Conservation (phyloP, 2,888 invertebrate genomes). For the Phortica okadai region DNA sequence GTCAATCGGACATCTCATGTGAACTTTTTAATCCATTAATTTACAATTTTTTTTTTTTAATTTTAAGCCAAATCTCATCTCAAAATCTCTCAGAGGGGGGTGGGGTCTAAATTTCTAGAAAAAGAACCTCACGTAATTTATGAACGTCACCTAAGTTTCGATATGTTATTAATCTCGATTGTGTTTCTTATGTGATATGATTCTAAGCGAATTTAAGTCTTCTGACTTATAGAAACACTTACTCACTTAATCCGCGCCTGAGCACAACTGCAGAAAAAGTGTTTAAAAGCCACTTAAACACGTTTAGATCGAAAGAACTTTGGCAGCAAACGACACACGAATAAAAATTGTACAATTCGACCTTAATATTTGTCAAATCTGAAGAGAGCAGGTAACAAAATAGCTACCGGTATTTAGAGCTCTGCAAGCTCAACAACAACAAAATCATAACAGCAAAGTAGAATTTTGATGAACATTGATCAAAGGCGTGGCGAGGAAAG, state of each 20-base stretch:
- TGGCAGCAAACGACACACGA: background rate
- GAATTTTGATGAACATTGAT: slow-evolving; percentile 39
- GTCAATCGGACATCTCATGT: too few species aligned
- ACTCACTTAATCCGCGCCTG: background rate
- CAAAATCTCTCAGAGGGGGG: too few species aligned
- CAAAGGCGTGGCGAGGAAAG: slow-evolving; percentile 42
- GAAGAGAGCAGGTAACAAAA: slow-evolving; percentile 6
- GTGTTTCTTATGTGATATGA: too few species aligned
- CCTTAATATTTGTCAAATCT: slow-evolving; percentile 33
- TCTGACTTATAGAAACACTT: too few species aligned
- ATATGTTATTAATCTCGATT: too few species aligned
- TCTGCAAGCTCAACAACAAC: slow-evolving; percentile 52
- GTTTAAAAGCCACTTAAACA: slow-evolving; percentile 19
- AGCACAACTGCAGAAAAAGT: background rate
- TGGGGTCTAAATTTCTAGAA: too few species aligned
- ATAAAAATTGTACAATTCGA: background rate
- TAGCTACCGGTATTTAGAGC: slow-evolving; percentile 52
- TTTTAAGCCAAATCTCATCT: too few species aligned
- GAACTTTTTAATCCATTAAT: too few species aligned
- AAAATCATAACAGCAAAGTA: slow-evolving; percentile 64
- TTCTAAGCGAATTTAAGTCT: too few species aligned
- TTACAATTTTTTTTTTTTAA: too few species aligned
- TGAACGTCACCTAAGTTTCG: too few species aligned
- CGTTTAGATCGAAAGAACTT: background rate
- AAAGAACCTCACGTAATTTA: too few species aligned